These are phyloP conservation scores for Hypotaenidia philippensis DNA, from an alignment of 2,797 vertebrate genomes.

Conservation along the genomic window DNA sequence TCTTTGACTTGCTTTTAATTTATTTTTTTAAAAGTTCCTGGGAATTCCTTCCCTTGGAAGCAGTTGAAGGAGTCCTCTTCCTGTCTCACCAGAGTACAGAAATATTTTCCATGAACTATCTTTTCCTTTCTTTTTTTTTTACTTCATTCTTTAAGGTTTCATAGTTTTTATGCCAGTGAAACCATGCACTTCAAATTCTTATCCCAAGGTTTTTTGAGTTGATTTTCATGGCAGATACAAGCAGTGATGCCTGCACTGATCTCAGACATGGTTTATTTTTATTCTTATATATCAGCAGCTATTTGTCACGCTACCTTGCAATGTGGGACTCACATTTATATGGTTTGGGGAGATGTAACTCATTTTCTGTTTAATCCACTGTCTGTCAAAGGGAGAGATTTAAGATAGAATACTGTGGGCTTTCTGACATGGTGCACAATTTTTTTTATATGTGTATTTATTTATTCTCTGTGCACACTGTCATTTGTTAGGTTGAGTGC, in stretches of 20 bases:
- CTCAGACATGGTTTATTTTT: constrained; percentile 56
- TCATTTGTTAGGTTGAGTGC: not conserved
- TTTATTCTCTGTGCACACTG: not conserved
- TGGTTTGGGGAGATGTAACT: constrained; percentile 58
- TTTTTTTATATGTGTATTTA: constrained; percentile 26
- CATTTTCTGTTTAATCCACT: constrained; percentile 71
- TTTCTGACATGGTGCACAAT: constrained; percentile 31
- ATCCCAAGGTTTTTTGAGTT: not conserved
- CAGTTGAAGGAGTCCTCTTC: not conserved
- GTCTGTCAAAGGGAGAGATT: constrained; percentile 61
- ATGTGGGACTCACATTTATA: constrained; percentile 19
- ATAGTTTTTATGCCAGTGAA: not conserved
- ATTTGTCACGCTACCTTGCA: constrained; percentile 67
- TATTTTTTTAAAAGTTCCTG: not conserved
- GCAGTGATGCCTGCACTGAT: not conserved
- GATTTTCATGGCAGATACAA: constrained; percentile 47
- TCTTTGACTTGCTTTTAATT: too few species aligned
- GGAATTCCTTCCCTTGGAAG: not conserved
- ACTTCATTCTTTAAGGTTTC: not conserved
- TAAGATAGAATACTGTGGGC: constrained; percentile 3
- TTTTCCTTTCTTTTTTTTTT: not conserved
- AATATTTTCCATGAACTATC: not conserved
- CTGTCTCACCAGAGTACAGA: not conserved
- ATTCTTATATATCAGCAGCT: constrained; percentile 26
- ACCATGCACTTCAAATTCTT: not conserved